A percentile compares a stretch with the other conserved stretches of the same genome.
phyloP scores from a whole-genome alignment of 2,113 vertebrate genomes.

The Nibea albiflora region DNA sequence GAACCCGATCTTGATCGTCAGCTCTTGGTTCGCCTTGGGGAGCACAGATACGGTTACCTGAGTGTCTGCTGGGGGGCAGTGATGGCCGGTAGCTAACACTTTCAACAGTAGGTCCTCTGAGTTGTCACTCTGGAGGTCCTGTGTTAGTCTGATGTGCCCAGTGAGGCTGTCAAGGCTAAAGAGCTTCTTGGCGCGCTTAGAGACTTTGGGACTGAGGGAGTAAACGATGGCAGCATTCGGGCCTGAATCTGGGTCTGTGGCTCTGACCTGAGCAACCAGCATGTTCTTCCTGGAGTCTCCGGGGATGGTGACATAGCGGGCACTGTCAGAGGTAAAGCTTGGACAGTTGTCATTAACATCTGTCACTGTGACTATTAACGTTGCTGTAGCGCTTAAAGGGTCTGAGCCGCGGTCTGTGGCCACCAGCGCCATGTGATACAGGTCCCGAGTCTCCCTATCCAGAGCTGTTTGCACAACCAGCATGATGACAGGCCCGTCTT shows the following conservation, averaged over 20 bases:
- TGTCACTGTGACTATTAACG: constrained; percentile 78
- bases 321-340: constrained; percentile 72
- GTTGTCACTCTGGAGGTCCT: constrained; percentile 70
- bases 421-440: constrained; percentile 74
- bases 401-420: constrained; percentile 73
- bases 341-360: constrained; percentile 86
- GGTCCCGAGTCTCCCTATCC: constrained; percentile 79
- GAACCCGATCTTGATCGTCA: constrained; percentile 81
- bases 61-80: constrained; percentile 78
- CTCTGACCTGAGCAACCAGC: constrained; percentile 75
- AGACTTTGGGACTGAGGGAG: constrained; percentile 81
- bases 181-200: constrained; percentile 72
- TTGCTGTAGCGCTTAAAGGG: constrained; percentile 72
- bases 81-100: constrained; percentile 76
- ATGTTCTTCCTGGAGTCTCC: constrained; percentile 68
- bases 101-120: constrained; percentile 77
- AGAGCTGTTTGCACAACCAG: constrained; percentile 74
- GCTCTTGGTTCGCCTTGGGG: constrained; percentile 65
- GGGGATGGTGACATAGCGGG: constrained; percentile 63
- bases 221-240: constrained; percentile 80
- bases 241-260: constrained; percentile 79
- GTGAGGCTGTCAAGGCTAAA: constrained; percentile 78
- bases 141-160: constrained; percentile 77
- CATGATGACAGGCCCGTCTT: constrained; percentile 49
- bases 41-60: constrained; percentile 79